Evolutionary conservation across 2,797 vertebrate genomes (phyloP), one percentile per base, ranked within the genome.

Genomic region (Acestrorhynchus altus): DNA sequence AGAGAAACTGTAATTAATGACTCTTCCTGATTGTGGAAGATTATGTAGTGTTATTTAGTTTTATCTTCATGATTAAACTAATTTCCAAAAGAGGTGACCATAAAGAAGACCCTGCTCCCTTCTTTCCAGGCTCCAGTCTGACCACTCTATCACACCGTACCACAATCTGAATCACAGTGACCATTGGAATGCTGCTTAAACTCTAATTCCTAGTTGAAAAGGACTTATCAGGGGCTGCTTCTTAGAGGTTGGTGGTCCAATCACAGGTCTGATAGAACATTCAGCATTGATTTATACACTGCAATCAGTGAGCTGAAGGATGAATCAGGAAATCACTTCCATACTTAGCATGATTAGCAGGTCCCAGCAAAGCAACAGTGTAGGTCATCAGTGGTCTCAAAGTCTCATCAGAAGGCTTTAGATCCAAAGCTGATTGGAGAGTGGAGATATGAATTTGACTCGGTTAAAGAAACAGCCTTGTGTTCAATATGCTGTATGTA

Each of bases 331-430:
- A 78, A 68, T 68, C 40, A 59, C 22, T 18, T 47, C 16, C 31
- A 52, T 18, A 26, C 39, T 47, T 63, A 40, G 60, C 35, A 51
- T 72, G 60, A 78, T 65, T 78, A 72, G 47, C 59, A 63, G 44
- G 22, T 64, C 67, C 49, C 76, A 72, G 68, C 56, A 61, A n/a
- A 70, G 75, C 66, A 61, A 35, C 20, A 63, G 20, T 40, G 54
- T 24, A 60, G 65, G 74, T 76, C 22, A 51, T 63, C 60, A 71
- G 57, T 42, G 18, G 24, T n/a, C 40, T 59, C 70, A 35, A 35
- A 35, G 31, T 35, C 1, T 44, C 7, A 24, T 31, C 56, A 63
- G 67, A 64, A 40, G 22, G 13, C 4, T 40, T 64, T 39, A 31
- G 46, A 35, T 28, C 10, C 28, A n/a, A 65, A 39, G 7, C 35